Percentiles rank a stretch among this genome's conserved stretches.
These are phyloP conservation scores for Neoaliturus tenellus DNA, from an alignment of 2,888 invertebrate species.

Conservation along the genomic window DNA sequence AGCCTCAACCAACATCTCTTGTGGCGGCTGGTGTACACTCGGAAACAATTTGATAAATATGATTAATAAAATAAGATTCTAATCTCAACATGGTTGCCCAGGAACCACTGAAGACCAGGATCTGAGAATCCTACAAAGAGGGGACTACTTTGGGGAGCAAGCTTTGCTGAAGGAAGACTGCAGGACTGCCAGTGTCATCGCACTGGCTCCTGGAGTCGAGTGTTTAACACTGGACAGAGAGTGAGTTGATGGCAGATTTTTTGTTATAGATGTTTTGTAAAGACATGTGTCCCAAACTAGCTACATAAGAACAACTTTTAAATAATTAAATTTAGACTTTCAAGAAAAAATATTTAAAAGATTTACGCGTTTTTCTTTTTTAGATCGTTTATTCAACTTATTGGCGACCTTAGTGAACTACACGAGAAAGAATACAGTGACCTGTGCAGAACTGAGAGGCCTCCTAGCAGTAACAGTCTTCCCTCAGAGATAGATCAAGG, in stretches of 20 bases:
- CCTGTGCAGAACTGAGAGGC: constrained; percentile 68
- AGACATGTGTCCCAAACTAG: too few species aligned
- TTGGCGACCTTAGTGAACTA: constrained; percentile 85
- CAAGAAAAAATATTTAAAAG: too few species aligned
- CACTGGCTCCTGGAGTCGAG: constrained; percentile 78
- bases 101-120: constrained; percentile 75
- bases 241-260: too few species aligned
- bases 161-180: constrained; percentile 80
- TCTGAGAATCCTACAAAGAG: constrained; percentile 75
- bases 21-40: too few species aligned
- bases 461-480: constrained; percentile 62
- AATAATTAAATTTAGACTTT: too few species aligned
- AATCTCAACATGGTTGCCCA: too few species aligned
- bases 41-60: too few species aligned
- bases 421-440: constrained; percentile 86
- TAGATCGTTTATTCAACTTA: constrained; percentile 81
- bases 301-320: too few species aligned
- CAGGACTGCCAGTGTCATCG: constrained; percentile 82
- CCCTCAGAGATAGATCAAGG: constrained; percentile 61
- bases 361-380: too few species aligned
- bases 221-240: constrained; percentile 81
- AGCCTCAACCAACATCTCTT: too few species aligned
- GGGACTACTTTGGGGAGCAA: constrained; percentile 82
- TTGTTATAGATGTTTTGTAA: too few species aligned
- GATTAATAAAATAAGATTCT: too few species aligned